phyloP scores from a whole-genome alignment of 2,797 vertebrate genomes.

The Melopsittacus undulatus region DNA sequence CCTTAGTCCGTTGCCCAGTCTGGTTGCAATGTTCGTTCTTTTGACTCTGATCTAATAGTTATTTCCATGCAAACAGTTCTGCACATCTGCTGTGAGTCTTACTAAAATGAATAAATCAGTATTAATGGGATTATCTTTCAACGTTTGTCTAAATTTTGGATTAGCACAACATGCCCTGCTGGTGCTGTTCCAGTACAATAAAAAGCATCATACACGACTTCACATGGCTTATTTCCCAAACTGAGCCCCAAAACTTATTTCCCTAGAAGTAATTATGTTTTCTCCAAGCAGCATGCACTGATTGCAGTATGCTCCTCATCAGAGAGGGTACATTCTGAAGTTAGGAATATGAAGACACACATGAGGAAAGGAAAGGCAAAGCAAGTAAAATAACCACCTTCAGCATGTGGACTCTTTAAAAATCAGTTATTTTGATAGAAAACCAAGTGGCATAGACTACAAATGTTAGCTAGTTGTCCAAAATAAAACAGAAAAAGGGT shows the following conservation, averaged over 20 bases:
- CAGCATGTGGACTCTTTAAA: background rate
- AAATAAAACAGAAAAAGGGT: background rate
- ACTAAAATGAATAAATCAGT: background rate
- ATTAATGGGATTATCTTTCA: constrained; percentile 14
- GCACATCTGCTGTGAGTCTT: background rate
- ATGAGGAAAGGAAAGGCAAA: background rate
- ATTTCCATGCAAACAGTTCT: background rate
- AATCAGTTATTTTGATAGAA: background rate
- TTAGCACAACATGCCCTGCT: background rate
- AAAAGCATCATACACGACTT: background rate
- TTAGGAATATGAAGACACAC: background rate
- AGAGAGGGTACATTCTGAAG: background rate
- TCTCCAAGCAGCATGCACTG: background rate
- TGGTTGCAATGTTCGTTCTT: background rate
- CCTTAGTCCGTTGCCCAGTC: background rate
- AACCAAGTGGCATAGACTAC: background rate
- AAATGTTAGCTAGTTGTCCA: background rate
- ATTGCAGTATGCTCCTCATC: background rate
- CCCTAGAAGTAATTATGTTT: background rate
- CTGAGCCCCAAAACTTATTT: background rate
- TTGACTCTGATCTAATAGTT: background rate
- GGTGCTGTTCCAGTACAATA: background rate
- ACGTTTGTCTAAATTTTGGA: background rate
- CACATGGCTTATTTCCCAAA: background rate
- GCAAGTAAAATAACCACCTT: background rate